A percentile compares a stretch with the other conserved stretches of the same genome.
Evolutionary conservation across 1,140 invertebrate genomes (phyloP).

Genomic region (Trialeurodes vaporariorum): DNA sequence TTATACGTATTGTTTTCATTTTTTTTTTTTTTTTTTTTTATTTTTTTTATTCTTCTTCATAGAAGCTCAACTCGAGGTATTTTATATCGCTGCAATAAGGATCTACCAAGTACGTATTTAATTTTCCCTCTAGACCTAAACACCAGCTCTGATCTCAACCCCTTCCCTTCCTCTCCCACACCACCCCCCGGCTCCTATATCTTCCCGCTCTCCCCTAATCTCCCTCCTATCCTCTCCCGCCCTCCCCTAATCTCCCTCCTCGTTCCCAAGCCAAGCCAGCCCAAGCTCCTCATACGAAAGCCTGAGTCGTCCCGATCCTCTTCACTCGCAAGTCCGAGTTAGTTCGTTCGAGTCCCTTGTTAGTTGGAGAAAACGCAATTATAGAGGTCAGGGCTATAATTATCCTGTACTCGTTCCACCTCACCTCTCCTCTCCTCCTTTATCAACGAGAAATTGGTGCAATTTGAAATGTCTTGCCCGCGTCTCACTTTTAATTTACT

Average conservation of each 20-base stretch:
- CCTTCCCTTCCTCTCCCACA: no score
- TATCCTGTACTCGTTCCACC: background rate
- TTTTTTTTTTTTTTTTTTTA: no score
- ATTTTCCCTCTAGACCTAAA: no score
- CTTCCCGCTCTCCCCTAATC: no score
- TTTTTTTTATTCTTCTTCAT: no score
- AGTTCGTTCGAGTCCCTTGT: background rate
- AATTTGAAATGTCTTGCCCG: background rate
- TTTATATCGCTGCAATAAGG: no score
- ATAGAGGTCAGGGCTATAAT: background rate
- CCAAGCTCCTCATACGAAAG: background rate
- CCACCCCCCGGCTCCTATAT: no score
- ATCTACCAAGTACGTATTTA: no score
- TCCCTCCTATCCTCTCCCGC: background rate
- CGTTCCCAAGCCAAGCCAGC: no score
- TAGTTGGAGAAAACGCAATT: background rate
- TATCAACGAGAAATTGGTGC: background rate
- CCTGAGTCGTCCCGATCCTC: background rate
- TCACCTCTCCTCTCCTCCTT: background rate
- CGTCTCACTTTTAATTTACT: background rate
- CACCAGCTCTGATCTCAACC: no score
- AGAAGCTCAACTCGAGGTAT: no score
- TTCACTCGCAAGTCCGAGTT: background rate
- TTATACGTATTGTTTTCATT: no score
- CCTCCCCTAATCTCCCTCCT: background rate